phyloP scores from a whole-genome alignment of 1,140 invertebrate genomes.

The Bombus impatiens region DNA sequence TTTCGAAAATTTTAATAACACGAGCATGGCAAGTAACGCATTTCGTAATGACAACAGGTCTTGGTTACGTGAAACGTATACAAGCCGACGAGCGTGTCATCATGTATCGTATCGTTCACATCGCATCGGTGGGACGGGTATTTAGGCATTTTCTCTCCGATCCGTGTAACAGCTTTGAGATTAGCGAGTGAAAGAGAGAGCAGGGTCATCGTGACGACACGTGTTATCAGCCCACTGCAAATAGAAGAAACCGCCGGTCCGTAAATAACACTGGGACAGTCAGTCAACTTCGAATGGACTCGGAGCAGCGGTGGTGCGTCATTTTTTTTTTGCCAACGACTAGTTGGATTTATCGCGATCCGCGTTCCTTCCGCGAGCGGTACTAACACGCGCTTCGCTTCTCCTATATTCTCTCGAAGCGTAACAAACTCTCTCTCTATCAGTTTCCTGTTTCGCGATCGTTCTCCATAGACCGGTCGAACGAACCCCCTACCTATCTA shows the following conservation, averaged over 20 bases:
- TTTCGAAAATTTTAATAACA: background rate
- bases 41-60: background rate
- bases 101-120: background rate
- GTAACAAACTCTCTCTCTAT: slow-evolving; percentile 21
- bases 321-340: slow-evolving; percentile 30
- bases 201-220: slow-evolving; percentile 59
- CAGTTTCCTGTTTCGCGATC: slow-evolving; percentile 36
- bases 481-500: slow-evolving; percentile 17
- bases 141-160: slow-evolving; percentile 30
- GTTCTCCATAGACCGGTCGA: background rate
- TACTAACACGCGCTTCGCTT: background rate
- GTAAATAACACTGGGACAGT: slow-evolving; percentile 67
- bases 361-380: background rate
- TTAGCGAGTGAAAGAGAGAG: slow-evolving; percentile 41
- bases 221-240: slow-evolving; percentile 61
- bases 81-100: background rate
- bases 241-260: slow-evolving; percentile 57
- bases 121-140: background rate
- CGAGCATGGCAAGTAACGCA: background rate
- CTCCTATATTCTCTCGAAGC: slow-evolving; percentile 11
- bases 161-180: slow-evolving; percentile 38
- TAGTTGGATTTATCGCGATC: slow-evolving; percentile 13
- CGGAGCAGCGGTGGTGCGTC: slow-evolving; percentile 12
- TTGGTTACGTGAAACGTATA: background rate
- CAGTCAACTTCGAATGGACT: slow-evolving; percentile 45